These are phyloP conservation scores for Atta colombica DNA, from an alignment of 1,140 invertebrate genomes.

Conservation along the genomic window DNA sequence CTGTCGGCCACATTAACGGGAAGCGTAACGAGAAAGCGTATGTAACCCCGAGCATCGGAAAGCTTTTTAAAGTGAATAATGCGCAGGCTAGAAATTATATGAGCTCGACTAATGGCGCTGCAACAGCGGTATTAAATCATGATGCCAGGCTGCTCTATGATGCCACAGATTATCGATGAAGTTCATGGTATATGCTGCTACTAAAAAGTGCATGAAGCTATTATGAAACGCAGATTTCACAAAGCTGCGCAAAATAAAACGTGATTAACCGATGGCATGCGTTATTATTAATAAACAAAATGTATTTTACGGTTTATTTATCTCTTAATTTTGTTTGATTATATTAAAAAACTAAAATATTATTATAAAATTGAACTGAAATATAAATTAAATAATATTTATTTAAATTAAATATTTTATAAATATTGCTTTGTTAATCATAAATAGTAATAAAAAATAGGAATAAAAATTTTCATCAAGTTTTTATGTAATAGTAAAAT, in stretches of 20 bases:
- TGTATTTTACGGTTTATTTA: not conserved
- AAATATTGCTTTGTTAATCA: not conserved
- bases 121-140: conserved; percentile 67
- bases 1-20: conserved; percentile 41
- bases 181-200: conserved; percentile 11
- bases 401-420: not conserved
- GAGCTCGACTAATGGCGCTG: conserved; percentile 43
- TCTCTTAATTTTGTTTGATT: not conserved
- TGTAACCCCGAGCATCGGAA: conserved; percentile 47
- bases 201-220: conserved; percentile 61
- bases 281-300: conserved; percentile 19
- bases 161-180: conserved; percentile 60
- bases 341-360: not conserved
- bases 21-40: conserved; percentile 41
- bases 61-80: conserved; percentile 65
- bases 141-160: conserved; percentile 36
- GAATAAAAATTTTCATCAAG: not conserved
- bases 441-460: conserved; percentile 7
- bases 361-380: not conserved
- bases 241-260: conserved; percentile 9
- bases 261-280: not conserved
- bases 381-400: not conserved
- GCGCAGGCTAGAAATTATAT: conserved; percentile 47
- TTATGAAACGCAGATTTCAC: conserved; percentile 45
- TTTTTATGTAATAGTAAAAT: not conserved